Conservation (phyloP, 2,797 vertebrate genomes). For the Liasis olivaceus region DNA sequence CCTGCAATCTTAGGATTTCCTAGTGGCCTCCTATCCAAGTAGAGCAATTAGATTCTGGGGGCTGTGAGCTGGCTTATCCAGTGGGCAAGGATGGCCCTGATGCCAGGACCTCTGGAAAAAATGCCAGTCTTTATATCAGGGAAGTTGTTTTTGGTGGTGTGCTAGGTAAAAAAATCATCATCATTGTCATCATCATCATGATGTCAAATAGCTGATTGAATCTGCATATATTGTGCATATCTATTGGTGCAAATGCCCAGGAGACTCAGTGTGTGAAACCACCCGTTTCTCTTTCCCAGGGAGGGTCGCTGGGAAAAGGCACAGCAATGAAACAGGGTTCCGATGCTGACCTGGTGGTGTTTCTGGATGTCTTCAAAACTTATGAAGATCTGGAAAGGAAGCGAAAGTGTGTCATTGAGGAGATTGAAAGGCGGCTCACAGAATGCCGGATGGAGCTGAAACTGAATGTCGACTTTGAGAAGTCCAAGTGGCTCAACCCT, state of each 20-base stretch:
- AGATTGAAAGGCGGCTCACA: constrained; percentile 47
- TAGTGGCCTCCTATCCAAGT: too few relatives aligned
- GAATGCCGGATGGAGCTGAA: constrained; percentile 18
- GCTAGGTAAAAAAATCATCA: too few relatives aligned
- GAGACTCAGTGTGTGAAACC: neutral
- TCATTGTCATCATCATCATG: too few relatives aligned
- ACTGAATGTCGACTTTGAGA: constrained; percentile 21
- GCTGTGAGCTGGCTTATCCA: too few relatives aligned
- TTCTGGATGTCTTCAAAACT: constrained; percentile 29
- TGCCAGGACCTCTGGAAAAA: too few relatives aligned
- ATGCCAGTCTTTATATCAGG: too few relatives aligned
- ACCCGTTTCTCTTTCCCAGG: constrained; percentile 5
- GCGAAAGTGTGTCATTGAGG: constrained; percentile 7
- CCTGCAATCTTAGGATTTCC: too few relatives aligned
- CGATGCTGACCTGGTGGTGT: constrained; percentile 51
- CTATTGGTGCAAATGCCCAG: too few relatives aligned
- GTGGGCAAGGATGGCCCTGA: too few relatives aligned
- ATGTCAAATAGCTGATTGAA: neutral
- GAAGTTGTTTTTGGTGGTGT: too few relatives aligned
- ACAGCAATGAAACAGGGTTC: constrained; percentile 22
- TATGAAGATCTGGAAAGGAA: constrained; percentile 18
- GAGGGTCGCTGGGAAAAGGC: constrained; percentile 49
- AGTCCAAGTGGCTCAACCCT: constrained; percentile 38
- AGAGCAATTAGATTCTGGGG: too few relatives aligned
- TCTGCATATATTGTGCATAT: neutral